Conservation (phyloP, 2,888 invertebrate genomes). For the Mythimna albipuncta region DNA sequence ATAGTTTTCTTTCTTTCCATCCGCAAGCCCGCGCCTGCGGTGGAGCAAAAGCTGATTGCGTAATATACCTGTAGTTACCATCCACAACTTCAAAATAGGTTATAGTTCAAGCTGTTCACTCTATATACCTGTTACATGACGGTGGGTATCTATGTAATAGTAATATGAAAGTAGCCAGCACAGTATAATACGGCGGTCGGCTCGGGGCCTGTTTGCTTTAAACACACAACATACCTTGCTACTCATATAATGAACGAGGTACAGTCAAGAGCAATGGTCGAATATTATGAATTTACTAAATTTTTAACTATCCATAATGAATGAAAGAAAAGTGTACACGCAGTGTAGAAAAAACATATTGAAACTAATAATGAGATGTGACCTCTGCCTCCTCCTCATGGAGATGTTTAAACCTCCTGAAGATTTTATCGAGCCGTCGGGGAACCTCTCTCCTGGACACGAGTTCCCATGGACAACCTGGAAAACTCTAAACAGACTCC, state of each 20-base stretch:
- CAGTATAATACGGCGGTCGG: slow-evolving; percentile 50
- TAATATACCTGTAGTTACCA: neutral
- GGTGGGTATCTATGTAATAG: slow-evolving; percentile 36
- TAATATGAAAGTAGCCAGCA: slow-evolving; percentile 52
- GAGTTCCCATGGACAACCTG: no score
- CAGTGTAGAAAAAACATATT: no score
- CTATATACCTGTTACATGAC: slow-evolving; percentile 39
- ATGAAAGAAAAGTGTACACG: no score
- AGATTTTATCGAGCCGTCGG: no score
- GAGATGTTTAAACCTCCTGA: no score
- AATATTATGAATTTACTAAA: neutral
- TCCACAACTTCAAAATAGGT: neutral
- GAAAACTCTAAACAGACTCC: no score
- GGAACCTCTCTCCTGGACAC: no score
- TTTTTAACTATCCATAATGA: no score
- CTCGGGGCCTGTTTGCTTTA: slow-evolving; percentile 72
- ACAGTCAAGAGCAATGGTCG: slow-evolving; percentile 24
- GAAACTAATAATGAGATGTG: no score
- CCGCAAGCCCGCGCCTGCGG: no score
- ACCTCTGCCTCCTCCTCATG: no score
- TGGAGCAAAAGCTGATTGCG: neutral
- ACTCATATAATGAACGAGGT: slow-evolving; percentile 67
- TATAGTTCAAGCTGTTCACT: slow-evolving; percentile 11
- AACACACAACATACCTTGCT: slow-evolving; percentile 66
- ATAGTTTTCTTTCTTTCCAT: no score